Evolutionary conservation across 2,888 invertebrate species (phyloP).

Genomic region (Ichneumon xanthorius): DNA sequence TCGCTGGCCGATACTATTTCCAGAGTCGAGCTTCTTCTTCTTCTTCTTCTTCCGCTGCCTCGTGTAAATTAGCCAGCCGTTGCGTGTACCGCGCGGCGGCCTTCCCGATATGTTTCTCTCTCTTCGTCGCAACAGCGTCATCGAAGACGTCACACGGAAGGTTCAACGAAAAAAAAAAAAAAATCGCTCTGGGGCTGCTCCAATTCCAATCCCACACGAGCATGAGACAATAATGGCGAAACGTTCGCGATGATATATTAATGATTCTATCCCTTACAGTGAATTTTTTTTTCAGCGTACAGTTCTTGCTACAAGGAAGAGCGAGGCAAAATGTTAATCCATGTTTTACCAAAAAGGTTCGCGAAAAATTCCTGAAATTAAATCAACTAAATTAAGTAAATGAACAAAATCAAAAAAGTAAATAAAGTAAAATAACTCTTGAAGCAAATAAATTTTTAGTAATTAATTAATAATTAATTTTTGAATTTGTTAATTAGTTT

Average conservation of each 20-base stretch:
- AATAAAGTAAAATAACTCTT: too few species aligned
- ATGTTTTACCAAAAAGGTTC: neutral
- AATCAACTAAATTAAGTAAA: neutral
- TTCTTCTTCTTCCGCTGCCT: conserved; percentile 48
- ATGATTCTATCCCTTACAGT: neutral
- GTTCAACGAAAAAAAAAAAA: neutral
- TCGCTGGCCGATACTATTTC: conserved; percentile 73
- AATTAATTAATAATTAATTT: too few species aligned
- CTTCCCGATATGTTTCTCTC: conserved; percentile 35
- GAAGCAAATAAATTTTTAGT: too few species aligned
- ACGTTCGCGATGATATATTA: neutral
- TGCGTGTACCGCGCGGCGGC: conserved; percentile 56
- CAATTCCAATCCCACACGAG: neutral
- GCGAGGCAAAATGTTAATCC: neutral
- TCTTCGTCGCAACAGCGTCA: conserved; percentile 55
- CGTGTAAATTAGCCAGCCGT: conserved; percentile 65
- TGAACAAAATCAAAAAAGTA: too few species aligned
- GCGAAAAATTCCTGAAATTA: neutral
- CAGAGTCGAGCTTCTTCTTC: conserved; percentile 68
- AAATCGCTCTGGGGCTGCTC: neutral
- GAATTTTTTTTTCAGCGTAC: neutral
- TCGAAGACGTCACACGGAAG: conserved; percentile 43
- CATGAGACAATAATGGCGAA: neutral
- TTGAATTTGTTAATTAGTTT: too few species aligned
- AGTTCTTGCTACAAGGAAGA: neutral